Base-by-base conservation (phyloP, 2,797 vertebrate species). In the Ptychadena robeensis region DNA sequence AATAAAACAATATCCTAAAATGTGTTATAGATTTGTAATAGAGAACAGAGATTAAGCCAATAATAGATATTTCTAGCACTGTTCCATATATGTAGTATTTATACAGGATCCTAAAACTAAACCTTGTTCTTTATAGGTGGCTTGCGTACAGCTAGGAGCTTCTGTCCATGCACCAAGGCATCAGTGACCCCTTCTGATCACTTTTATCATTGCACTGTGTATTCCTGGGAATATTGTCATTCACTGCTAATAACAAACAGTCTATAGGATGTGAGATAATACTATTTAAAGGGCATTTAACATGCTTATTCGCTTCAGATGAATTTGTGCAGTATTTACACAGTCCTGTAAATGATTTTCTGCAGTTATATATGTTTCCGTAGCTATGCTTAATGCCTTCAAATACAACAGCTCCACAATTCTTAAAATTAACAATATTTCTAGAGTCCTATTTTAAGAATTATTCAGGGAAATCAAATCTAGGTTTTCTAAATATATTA, bases 121-220 rank as follows among this genome's bases (percentile, higher is more conserved):
- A 28, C 31, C 37, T 22, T 34, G 8, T 11, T 30, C 22, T 38
- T 48, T 34, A 9, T 53, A 53, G 25, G 22, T 3, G 27, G 10
- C 8, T 38, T 37, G n/a, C 44, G 30, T 12, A 35, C 8, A 63
- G 59, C n/a, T 34, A 6, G 27, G 28, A 48, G 9, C 28, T 44
- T 78, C 9, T 61, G 14, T n/a, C 31, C 25, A 86, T 80, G 69
- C 87, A 34, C 64, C 88, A 86, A 87, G 86, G 73, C 87, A 90
- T 79, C 68, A 83, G 88, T 87, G 93, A 91, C 91, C 91, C 90
- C 92, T 86, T 86, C 89, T 82, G 93, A 82, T 83, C 63, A 37
- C 0, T 15, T 59, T 48, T 82, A 57, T 79, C 88, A 93, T n/a
- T 83, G 89, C 93, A 91, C 85, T 82, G 9, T 30, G 63, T 69